Evolutionary conservation across 2,888 invertebrate genomes (phyloP), one percentile per base, ranked within the genome.

Genomic region (Chrysodeixis includens): DNA sequence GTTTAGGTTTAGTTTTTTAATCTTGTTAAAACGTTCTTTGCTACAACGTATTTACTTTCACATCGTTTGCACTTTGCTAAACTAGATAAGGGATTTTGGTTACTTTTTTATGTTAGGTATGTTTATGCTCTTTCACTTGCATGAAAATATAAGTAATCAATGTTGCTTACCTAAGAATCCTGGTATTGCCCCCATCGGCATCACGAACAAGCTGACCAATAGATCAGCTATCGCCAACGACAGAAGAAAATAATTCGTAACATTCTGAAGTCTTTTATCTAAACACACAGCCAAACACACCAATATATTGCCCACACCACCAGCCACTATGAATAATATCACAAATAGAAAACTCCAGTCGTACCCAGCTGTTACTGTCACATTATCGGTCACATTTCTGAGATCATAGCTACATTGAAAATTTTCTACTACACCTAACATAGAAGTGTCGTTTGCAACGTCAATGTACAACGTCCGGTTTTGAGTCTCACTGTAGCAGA

Each of bases 171-270:
- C 99, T 86, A 98, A 95, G 93, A 99, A 98, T 87, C 98, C 99
- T 30, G 98, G 98, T 83, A 99, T 97, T 44, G 99, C 98, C 69
- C 98, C 98, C 90, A 99, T 96, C 4, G 99, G 99, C 99, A 99
- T 99, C 64, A 99, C 99, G 86, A 99, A 97, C 73, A 98, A 93
- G 86, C 98, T 98, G 87, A 99, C 99, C 72, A 99, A 95, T 66
- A 99, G 95, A 94, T 99, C 99, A 60, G 99, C 99, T 62, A 99
- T 97, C 53, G 99, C 99, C 89, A 99, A 93, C 22, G 99, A 99
- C 83, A 99, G 96, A 72, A 99, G 96, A 91, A 99, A 99, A 93
- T 99, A 99, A 94, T 99, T 99, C 74, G 99, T 99, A 76, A 98
- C 98, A 92, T 98, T 99, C 93, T 99, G 99, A 71, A 99, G 94